Percentiles rank a stretch among this genome's conserved stretches.
phyloP scores from a whole-genome alignment of 2,113 vertebrate species.

The Passerina amoena region DNA sequence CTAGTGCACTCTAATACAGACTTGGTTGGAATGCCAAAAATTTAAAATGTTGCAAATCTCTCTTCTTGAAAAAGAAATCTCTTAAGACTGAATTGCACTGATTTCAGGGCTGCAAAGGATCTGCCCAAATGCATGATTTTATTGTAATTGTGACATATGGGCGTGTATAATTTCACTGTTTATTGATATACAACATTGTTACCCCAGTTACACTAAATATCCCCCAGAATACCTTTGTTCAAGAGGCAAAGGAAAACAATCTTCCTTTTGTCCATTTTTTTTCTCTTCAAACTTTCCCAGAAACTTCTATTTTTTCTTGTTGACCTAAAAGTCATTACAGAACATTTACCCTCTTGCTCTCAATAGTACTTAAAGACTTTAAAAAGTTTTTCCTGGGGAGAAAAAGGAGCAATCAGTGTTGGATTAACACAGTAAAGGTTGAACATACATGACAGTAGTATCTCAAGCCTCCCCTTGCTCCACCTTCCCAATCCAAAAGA shows the following conservation, averaged over 20 bases:
- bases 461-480: background rate
- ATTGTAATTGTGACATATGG: background rate
- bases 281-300: background rate
- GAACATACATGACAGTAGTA: background rate
- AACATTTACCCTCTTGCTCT: constrained; percentile 46
- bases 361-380: constrained; percentile 23
- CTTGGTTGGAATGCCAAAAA: background rate
- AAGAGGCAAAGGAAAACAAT: background rate
- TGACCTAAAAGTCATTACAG: constrained; percentile 9
- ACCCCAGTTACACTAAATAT: background rate
- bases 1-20: background rate
- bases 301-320: background rate
- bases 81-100: background rate
- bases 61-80: background rate
- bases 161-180: background rate
- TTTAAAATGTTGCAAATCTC: background rate
- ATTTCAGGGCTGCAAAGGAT: background rate
- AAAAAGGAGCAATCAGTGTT: constrained; percentile 19
- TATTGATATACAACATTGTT: background rate
- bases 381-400: constrained; percentile 23
- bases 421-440: constrained; percentile 26
- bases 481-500: background rate
- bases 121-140: background rate
- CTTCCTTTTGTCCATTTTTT: background rate
- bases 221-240: background rate